Base-by-base conservation (phyloP, 2,888 invertebrate genomes). In the Gerosis bhagava region DNA sequence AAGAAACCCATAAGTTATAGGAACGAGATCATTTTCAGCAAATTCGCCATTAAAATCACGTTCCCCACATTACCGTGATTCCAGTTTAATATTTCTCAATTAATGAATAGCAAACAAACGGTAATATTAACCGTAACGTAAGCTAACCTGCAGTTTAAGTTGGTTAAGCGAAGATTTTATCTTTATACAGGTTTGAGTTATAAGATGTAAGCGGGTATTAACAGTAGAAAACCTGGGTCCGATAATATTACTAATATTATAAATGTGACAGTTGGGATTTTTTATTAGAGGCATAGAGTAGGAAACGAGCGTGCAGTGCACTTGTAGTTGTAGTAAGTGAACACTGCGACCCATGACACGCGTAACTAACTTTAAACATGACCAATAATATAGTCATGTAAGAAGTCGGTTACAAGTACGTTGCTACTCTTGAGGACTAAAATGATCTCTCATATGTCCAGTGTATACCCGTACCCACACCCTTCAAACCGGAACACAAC, bases 111-210 rank as follows among this genome's bases (percentile, higher is more conserved):
- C 49, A 43, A 54, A 54, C 53, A 56, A 55, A 50, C 58, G 53
- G 50, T 55, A 50, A 53, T 48, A 42, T 54, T 40, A 44, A 51
- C 49, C 45, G 42, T 47, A 36, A 50, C 25, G 21, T 22, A 7
- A 48, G 45, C 41, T 49, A 50, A 76, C 75, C 78, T 80, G 73
- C 65, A 69, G 68, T 72, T 75, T 65, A n/a, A 60, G 67, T 67
- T 67, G 61, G 72, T 73, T 77, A 66, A 66, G 62, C 61, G 49
- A 57, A 68, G 75, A 80, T 80, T 67, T 70, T 77, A 78, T 78
- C 79, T 65, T 43, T 32, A 36, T 26, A n/a, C 5, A 11, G n/a
- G 21, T 24, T 1, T 16, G 37, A 37, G 26, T 4, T 11, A 31
- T 17, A 5, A 22, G 11, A 31, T 8, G 5, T 12, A 3, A 1